phyloP scores from a whole-genome alignment of 2,888 invertebrate genomes.

The Drepanosiphum platanoidis region DNA sequence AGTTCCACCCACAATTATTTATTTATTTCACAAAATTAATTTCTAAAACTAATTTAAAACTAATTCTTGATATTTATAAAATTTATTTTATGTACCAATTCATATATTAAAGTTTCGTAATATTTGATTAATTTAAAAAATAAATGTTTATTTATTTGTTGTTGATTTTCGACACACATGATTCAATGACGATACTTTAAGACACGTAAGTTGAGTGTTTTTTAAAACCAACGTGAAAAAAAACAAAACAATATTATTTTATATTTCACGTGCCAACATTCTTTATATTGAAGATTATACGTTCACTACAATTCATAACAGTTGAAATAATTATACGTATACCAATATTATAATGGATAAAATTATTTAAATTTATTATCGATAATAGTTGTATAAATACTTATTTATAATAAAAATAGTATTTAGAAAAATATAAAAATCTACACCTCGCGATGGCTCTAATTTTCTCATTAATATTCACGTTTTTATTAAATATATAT shows the following conservation, averaged over 20 bases:
- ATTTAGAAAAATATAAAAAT: no score
- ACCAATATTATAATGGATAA: neutral
- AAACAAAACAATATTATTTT: conserved; percentile 3
- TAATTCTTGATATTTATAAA: neutral
- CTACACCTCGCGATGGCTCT: no score
- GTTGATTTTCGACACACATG: neutral
- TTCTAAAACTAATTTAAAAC: no score
- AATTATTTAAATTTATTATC: neutral
- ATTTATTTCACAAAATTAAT: neutral
- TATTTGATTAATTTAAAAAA: neutral
- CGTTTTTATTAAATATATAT: no score
- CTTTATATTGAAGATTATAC: neutral
- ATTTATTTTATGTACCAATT: neutral
- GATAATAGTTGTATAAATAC: no score
- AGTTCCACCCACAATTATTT: neutral
- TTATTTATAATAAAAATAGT: no score
- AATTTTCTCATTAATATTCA: no score
- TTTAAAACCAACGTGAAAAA: neutral
- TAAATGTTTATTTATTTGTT: neutral
- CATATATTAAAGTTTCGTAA: no score
- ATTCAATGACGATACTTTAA: neutral
- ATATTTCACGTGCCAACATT: neutral
- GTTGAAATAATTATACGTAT: neutral
- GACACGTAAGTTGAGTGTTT: neutral
- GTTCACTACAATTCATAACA: neutral